Evolutionary conservation across 2,888 invertebrate species (phyloP), one percentile per base, ranked within the genome.

Genomic region (Lissocephala sabroskyi): DNA sequence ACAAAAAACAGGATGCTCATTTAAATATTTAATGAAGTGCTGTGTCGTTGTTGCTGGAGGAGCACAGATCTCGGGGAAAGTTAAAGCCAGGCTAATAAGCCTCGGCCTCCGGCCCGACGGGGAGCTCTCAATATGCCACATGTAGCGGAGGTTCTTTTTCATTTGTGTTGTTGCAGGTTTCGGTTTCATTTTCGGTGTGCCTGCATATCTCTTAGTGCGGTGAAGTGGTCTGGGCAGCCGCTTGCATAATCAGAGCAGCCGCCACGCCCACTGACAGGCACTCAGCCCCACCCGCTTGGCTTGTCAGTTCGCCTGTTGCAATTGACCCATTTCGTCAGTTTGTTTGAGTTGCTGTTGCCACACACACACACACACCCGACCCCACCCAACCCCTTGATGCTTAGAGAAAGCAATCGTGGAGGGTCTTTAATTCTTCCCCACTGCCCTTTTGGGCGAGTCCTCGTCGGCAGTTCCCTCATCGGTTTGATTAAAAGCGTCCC

Each of bases 1-100:
- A 52, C 45, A 62, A 49, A 68, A 65, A 61, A 65, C 73, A 79
- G 73, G 79, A 73, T 73, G 79, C 79, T 73, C 73, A 73, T 73
- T 73, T 73, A 73, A 73, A 73, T 73, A 73, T 79, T 79, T 73
- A 71, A 71, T 71, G 71, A 71, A 71, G 71, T 79, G 79, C 59
- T 64, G 74, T 71, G 70, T 68, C 64, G 61, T 65, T 48, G 50
- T 46, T 50, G 42, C 33, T 49, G 35, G 19, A 43, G 57, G n/a
- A n/a, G n/a, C n/a, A n/a, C n/a, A n/a, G n/a, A n/a, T n/a, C n/a
- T n/a, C n/a, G n/a, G n/a, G n/a, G n/a, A n/a, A n/a, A n/a, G n/a
- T n/a, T n/a, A n/a, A n/a, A n/a, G n/a, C n/a, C n/a, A n/a, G n/a
- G n/a, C n/a, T n/a, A n/a, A n/a, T n/a, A n/a, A n/a, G n/a, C 23